Conservation (phyloP, 2,797 vertebrate species). For the Sparus aurata region DNA sequence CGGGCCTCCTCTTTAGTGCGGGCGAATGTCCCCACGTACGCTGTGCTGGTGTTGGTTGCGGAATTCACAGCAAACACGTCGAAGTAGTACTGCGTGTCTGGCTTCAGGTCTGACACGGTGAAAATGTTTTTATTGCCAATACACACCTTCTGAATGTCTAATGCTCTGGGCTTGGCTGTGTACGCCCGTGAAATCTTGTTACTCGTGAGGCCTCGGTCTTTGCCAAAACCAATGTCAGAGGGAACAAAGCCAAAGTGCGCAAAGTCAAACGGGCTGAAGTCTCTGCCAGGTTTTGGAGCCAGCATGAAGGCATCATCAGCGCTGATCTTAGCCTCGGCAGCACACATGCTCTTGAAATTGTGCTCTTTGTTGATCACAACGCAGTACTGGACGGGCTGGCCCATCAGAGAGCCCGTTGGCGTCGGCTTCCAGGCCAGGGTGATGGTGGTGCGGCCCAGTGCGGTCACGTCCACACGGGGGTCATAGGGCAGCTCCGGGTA, state of each 20-base stretch:
- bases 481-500: constrained; percentile 97
- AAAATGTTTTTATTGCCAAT: constrained; percentile 97
- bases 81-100: constrained; percentile 97
- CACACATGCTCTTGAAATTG: constrained; percentile 99
- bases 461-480: constrained; percentile 94
- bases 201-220: constrained; percentile 85
- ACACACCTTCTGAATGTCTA: constrained; percentile 93
- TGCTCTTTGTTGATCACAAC: constrained; percentile 97
- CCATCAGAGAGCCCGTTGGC: constrained; percentile 91
- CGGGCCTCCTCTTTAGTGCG: constrained; percentile 96
- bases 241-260: constrained; percentile 94
- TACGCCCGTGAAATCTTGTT: constrained; percentile 87
- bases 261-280: constrained; percentile 98
- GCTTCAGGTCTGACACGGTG: constrained; percentile 95
- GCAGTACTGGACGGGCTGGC: constrained; percentile 95
- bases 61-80: constrained; percentile 95
- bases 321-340: constrained; percentile 93
- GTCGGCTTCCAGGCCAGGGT: constrained; percentile 97
- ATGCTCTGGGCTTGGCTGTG: constrained; percentile 82
- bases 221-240: constrained; percentile 86
- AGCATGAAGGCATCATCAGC: constrained; percentile 93
- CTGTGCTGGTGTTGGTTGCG: constrained; percentile 94
- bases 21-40: constrained; percentile 96
- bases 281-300: constrained; percentile 94
- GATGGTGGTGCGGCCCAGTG: constrained; percentile 94